These are phyloP conservation scores for Siniperca undulata DNA, from an alignment of 2,797 vertebrate species.

Conservation along the genomic window DNA sequence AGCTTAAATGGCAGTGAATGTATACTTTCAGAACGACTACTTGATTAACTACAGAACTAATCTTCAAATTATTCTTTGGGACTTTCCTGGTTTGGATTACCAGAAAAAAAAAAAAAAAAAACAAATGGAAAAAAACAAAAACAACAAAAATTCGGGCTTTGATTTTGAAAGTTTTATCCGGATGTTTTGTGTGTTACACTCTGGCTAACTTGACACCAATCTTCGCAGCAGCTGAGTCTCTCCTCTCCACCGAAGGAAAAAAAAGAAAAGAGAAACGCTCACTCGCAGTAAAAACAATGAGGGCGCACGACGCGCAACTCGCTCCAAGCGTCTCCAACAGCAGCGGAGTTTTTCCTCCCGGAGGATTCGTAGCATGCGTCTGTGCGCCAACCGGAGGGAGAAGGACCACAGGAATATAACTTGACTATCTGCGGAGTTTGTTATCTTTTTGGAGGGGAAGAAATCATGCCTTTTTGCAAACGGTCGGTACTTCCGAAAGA, in stretches of 20 bases:
- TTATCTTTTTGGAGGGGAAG: neutral
- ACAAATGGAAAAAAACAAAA: too few relatives aligned
- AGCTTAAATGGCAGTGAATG: neutral
- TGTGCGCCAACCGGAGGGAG: slow-evolving; percentile 42
- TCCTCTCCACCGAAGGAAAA: slow-evolving; percentile 19
- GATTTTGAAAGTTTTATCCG: slow-evolving; percentile 50
- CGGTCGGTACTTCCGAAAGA: slow-evolving; percentile 83
- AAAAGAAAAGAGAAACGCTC: slow-evolving; percentile 27
- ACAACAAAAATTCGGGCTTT: neutral
- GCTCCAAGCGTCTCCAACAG: slow-evolving; percentile 65
- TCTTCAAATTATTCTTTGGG: neutral
- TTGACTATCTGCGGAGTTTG: slow-evolving; percentile 63
- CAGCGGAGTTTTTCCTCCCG: slow-evolving; percentile 48
- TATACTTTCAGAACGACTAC: too few relatives aligned
- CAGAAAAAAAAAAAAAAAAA: too few relatives aligned
- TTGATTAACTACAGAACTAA: neutral
- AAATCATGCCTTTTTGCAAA: slow-evolving; percentile 87
- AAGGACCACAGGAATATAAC: slow-evolving; percentile 55
- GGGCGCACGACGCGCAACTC: slow-evolving; percentile 74
- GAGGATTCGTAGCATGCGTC: slow-evolving; percentile 45
- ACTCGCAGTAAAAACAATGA: slow-evolving; percentile 74
- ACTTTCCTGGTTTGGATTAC: rapidly evolving
- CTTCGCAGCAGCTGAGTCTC: slow-evolving; percentile 50
- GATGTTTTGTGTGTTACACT: slow-evolving; percentile 14
- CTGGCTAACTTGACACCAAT: neutral